Conservation (phyloP, 1,140 invertebrate species). For the Drosophila dunni region DNA sequence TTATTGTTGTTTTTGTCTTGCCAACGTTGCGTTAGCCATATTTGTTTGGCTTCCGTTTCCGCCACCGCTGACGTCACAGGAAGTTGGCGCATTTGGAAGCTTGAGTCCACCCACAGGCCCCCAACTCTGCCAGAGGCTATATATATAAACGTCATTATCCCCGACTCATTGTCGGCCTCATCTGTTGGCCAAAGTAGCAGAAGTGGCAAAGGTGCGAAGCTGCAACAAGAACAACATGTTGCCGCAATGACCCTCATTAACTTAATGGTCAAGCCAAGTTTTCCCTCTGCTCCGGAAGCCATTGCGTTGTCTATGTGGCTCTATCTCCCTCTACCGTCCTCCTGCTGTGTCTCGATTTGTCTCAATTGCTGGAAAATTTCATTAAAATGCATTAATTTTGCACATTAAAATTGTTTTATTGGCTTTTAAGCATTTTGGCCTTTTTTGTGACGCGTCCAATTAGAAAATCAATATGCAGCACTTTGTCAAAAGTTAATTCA, state of each 20-base stretch:
- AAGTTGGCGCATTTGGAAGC: conserved; percentile 73
- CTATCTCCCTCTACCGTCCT: background rate
- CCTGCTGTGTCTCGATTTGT: background rate
- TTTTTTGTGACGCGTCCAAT: conserved; percentile 55
- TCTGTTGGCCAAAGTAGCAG: conserved; percentile 37
- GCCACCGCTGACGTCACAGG: conserved; percentile 52
- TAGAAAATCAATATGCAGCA: conserved; percentile 78
- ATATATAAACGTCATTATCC: conserved; percentile 53
- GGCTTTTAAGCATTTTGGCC: conserved; percentile 42
- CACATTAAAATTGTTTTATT: conserved; percentile 65
- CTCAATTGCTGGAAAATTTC: conserved; percentile 61
- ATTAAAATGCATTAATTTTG: conserved; percentile 70
- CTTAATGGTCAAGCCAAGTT: conserved; percentile 68
- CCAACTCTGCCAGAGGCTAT: background rate
- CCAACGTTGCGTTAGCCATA: conserved; percentile 63
- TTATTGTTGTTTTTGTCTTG: conserved; percentile 55
- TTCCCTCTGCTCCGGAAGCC: conserved; percentile 17
- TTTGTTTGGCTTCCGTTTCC: conserved; percentile 80
- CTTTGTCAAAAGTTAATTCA: conserved; percentile 77
- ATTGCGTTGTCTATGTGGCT: conserved; percentile 26
- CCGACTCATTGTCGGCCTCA: conserved; percentile 33
- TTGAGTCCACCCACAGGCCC: background rate
- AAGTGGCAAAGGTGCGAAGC: conserved; percentile 61
- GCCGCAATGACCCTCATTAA: conserved; percentile 77
- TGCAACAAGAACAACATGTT: conserved; percentile 69